Evolutionary conservation across 2,113 vertebrate genomes (phyloP).

Genomic region (Polyodon spathula): DNA sequence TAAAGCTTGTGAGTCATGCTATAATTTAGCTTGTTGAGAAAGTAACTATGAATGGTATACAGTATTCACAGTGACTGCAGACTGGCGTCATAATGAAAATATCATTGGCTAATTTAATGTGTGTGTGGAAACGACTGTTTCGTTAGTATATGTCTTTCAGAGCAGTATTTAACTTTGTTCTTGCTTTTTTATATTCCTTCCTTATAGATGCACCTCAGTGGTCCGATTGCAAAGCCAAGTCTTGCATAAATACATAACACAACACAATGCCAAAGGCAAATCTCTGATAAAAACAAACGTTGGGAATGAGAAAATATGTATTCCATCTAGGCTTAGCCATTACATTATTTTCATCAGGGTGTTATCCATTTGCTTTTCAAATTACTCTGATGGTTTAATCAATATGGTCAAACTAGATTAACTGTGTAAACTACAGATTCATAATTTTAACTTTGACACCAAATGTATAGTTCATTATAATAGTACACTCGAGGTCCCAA

Average conservation of each 20-base stretch:
- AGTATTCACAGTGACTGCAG: neutral
- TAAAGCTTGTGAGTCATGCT: neutral
- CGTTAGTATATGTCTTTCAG: neutral
- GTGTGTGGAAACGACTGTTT: neutral
- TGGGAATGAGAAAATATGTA: neutral
- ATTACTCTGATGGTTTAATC: neutral
- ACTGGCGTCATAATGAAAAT: neutral
- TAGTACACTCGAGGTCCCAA: too few relatives aligned
- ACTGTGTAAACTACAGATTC: too few relatives aligned
- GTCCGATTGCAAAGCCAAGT: neutral
- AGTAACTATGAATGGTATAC: neutral
- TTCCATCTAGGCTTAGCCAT: neutral
- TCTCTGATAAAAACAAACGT: neutral
- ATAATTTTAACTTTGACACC: neutral
- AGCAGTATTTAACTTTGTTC: neutral
- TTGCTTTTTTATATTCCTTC: neutral
- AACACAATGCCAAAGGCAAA: neutral
- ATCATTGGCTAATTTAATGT: neutral
- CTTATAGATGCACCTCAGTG: conserved; percentile 5
- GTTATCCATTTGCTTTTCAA: neutral
- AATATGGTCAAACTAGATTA: neutral
- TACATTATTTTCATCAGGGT: neutral
- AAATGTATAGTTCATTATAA: too few relatives aligned
- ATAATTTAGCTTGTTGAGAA: neutral
- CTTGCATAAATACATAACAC: conserved; percentile 5